Percentiles rank a stretch among this genome's conserved stretches.
phyloP scores from a whole-genome alignment of 2,888 invertebrate genomes.

The Argyresthia goedartella region DNA sequence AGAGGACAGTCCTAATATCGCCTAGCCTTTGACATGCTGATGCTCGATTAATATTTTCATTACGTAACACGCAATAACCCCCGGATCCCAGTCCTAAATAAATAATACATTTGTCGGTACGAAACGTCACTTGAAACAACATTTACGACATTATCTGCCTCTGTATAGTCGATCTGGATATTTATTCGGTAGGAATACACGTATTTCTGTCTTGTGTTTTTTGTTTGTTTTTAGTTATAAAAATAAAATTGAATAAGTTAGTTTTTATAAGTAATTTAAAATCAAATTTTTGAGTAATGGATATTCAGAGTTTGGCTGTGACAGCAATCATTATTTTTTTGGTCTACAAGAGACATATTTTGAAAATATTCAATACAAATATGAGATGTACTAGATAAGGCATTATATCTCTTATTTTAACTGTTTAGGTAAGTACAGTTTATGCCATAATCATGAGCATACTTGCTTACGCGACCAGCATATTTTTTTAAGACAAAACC shows the following conservation, averaged over 20 bases:
- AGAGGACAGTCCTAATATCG: constrained; percentile 20
- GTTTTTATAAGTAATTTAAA: too few relatives aligned
- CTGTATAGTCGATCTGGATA: constrained; percentile 47
- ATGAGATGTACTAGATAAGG: too few relatives aligned
- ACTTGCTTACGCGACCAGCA: neutral
- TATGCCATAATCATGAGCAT: too few relatives aligned
- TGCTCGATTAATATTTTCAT: constrained; percentile 32
- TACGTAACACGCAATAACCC: constrained; percentile 25
- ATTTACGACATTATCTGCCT: constrained; percentile 45
- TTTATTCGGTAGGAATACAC: constrained; percentile 31
- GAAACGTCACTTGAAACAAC: constrained; percentile 26
- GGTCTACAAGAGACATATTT: too few relatives aligned
- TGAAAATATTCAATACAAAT: too few relatives aligned
- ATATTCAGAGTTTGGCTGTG: too few relatives aligned
- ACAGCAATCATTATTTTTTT: too few relatives aligned
- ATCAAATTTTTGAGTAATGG: too few relatives aligned
- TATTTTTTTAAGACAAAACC: neutral
- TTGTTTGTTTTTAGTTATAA: neutral
- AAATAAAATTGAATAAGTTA: too few relatives aligned
- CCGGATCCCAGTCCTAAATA: constrained; percentile 12
- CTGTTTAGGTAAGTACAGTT: too few relatives aligned
- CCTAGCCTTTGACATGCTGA: constrained; percentile 51
- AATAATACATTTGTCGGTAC: constrained; percentile 38
- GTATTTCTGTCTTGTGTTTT: neutral
- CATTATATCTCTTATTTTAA: too few relatives aligned